phyloP scores from a whole-genome alignment of 2,888 invertebrate genomes.

The Diplazon laetatorius region DNA sequence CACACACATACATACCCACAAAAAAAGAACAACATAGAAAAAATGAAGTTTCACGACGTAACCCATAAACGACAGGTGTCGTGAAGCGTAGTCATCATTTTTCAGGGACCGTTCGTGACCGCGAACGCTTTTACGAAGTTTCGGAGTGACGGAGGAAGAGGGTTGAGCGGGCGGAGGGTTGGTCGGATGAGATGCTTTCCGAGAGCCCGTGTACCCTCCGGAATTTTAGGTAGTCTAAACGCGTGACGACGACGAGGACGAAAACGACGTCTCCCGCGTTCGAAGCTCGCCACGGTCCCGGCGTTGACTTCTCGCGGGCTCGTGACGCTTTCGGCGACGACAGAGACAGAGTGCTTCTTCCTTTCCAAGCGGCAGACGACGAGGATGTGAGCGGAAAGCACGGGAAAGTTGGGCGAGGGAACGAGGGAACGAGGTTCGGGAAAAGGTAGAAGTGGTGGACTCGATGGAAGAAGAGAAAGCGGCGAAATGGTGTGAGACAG shows the following conservation, averaged over 20 bases:
- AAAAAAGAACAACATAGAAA: slow-evolving; percentile 1
- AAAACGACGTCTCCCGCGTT: slow-evolving; percentile 22
- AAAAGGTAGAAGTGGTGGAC: slow-evolving; percentile 39
- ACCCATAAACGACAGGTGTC: slow-evolving; percentile 19
- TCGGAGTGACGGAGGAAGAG: too few relatives aligned
- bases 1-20: not conserved
- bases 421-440: slow-evolving; percentile 9
- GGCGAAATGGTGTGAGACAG: slow-evolving; percentile 35
- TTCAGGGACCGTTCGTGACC: slow-evolving; percentile 1
- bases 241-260: slow-evolving; percentile 17
- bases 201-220: not conserved
- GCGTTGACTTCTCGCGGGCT: slow-evolving; percentile 22
- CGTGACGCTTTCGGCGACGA: slow-evolving; percentile 23
- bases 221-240: slow-evolving; percentile 23
- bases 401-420: not conserved
- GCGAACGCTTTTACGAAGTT: not conserved
- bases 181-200: slow-evolving; percentile 12
- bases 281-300: slow-evolving; percentile 13
- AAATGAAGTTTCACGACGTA: slow-evolving; percentile 10
- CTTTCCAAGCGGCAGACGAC: slow-evolving; percentile 28
- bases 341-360: slow-evolving; percentile 22
- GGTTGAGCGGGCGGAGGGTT: too few relatives aligned
- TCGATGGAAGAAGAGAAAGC: slow-evolving; percentile 49
- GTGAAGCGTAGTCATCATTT: slow-evolving; percentile 30
- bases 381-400: slow-evolving; percentile 20